Evolutionary conservation across 2,113 vertebrate species (phyloP), one percentile per base, ranked within the genome.

Genomic region (Athene noctua): DNA sequence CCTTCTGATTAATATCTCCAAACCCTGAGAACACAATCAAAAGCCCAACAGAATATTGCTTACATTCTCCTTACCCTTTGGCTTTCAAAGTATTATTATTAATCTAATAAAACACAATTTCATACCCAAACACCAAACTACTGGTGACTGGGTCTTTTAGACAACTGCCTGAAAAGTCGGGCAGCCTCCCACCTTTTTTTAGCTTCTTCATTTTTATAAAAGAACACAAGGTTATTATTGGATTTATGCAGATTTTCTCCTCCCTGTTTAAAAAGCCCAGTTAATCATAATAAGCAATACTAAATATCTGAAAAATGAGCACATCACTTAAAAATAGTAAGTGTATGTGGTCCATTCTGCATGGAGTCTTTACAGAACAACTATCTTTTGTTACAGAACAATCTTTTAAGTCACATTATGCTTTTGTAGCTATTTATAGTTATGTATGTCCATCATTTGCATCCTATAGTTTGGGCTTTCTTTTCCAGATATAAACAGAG

Each of bases 381-480:
- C 34, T 74, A 74, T 40, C 40, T 40, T 40, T 40, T 40, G 40
- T 40, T 40, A 40, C 40, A 40, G 40, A 40, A 40, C 40, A 62
- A 67, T 61, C 92, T 95, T 96, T 62, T 77, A 92, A 96, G 95
- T 93, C 82, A 85, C 51, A 57, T 67, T 61, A 79, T 79, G 42
- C 47, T 91, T 86, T 65, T 88, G 74, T 77, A 62, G 85, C 95
- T 98, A 98, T 98, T 97, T 98, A 96, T 97, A 98, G 86, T 25
- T 49, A 27, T 10, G 51, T 67, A 89, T 5, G 52, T 80, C 91
- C 75, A 94, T 91, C 73, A 34, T 84, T 96, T 73, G 55, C 80
- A 96, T 95, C 78, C 87, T 97, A 97, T 95, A 95, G 89, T 78
- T 97, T 46, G 92, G 96, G 90, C 38, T 90, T 97, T 96, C 93